Evolutionary conservation across 1,140 invertebrate genomes (phyloP), one percentile per base, ranked within the genome.

Genomic region (Pristionchus pacificus): DNA sequence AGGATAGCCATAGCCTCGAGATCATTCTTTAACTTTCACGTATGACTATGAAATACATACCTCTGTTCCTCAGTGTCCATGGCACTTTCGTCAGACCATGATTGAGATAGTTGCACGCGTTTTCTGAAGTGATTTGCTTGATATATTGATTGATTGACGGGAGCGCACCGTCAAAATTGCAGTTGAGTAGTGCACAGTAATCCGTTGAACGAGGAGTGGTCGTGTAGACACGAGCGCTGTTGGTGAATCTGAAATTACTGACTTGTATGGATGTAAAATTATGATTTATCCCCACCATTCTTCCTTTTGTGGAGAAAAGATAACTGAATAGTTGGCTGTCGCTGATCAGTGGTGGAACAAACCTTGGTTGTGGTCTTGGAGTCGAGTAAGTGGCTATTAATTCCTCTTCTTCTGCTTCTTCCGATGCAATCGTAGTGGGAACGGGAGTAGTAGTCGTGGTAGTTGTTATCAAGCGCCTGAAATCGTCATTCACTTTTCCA

Each of bases 71-170:
- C 65, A 81, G 60, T 19, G 80, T 81, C 80, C 80, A 81, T 28
- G 80, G 80, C 25, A 84, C 82, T 62, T 81, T 81, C 27, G 80
- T 81, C 13, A 81, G 65, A 0, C 80, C 80, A 58, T 81, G 80
- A 60, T 81, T 81, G 14, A 81, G 63, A 58, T 81, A 81, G 55
- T 83, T 78, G 68, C 80, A 81, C 14, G 80, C 80, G 64, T 82
- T 84, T n/a, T 84, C 79, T 79, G 58, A 28, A 79, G 49, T 6
- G 19, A 57, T 29, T 14, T n/a, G 24, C 49, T 29, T 28, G 15
- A 65, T 30, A 29, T 30, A 60, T 63, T 55, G 63, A 32, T 74
- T 27, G 25, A n/a, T 30, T 71, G 14, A 69, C 32, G 24, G 38
- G 38, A 49, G n/a, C 68, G 62, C 30, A 79, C 78, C 79, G 62